A percentile compares a stretch with the other conserved stretches of the same genome.
phyloP scores from a whole-genome alignment of 1,140 invertebrate species.

The Popillia japonica region DNA sequence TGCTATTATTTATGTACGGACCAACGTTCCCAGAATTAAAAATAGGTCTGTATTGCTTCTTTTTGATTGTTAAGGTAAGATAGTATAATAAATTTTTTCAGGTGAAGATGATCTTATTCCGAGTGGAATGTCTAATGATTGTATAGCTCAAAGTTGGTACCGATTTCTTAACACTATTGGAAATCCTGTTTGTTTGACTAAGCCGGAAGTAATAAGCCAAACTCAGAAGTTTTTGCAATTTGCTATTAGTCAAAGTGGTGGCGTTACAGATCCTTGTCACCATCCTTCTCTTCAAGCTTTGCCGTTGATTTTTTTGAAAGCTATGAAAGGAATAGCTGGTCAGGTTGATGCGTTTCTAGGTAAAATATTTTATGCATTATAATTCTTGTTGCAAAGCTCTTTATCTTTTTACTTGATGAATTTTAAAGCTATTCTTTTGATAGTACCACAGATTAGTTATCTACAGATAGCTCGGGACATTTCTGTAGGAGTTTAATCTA shows the following conservation, averaged over 20 bases:
- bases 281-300: conserved; percentile 89
- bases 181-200: conserved; percentile 91
- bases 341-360: conserved; percentile 96
- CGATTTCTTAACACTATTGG: conserved; percentile 91
- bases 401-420: no score
- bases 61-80: conserved; percentile 10
- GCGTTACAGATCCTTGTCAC: conserved; percentile 84
- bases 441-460: no score
- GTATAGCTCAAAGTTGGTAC: conserved; percentile 94
- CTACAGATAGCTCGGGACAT: no score
- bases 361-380: conserved; percentile 61
- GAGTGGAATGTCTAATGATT: conserved; percentile 84
- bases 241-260: conserved; percentile 62
- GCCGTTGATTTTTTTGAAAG: conserved; percentile 91
- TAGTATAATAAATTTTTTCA: conserved; percentile 57
- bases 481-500: no score
- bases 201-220: conserved; percentile 80
- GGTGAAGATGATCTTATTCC: conserved; percentile 89
- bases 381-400: not conserved
- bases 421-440: no score
- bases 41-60: conserved; percentile 69
- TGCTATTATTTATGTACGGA: conserved; percentile 90
- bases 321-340: conserved; percentile 91
- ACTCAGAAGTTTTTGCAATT: conserved; percentile 74
- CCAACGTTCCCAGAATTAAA: conserved; percentile 85